These are phyloP conservation scores for Gastrophryne carolinensis DNA, from an alignment of 2,797 vertebrate genomes.

Conservation along the genomic window DNA sequence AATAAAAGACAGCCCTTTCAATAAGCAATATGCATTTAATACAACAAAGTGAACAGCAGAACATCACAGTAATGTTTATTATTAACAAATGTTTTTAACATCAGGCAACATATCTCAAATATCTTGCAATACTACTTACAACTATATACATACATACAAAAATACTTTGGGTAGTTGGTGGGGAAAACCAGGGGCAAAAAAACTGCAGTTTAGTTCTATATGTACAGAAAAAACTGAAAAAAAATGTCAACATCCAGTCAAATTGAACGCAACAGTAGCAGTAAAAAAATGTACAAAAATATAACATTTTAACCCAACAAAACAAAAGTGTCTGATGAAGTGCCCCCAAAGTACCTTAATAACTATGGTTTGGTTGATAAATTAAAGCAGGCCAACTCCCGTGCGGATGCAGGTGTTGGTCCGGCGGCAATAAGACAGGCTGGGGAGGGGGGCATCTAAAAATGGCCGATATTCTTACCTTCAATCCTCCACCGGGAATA, in stretches of 20 bases:
- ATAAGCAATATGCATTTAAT: neutral
- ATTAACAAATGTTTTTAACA: constrained; percentile 73
- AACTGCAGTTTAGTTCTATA: constrained; percentile 77
- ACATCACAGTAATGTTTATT: constrained; percentile 54
- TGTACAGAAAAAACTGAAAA: constrained; percentile 72
- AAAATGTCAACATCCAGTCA: constrained; percentile 71
- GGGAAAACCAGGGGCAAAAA: constrained; percentile 67
- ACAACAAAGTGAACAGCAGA: neutral
- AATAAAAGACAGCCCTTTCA: neutral
- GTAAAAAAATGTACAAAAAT: constrained; percentile 77
- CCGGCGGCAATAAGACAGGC: no score
- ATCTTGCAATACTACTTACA: constrained; percentile 64
- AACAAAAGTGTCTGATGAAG: constrained; percentile 66
- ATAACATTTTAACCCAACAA: constrained; percentile 72
- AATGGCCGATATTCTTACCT: no score
- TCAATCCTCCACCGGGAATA: no score
- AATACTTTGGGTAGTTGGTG: constrained; percentile 74
- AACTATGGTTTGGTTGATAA: constrained; percentile 60
- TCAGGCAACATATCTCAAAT: constrained; percentile 63
- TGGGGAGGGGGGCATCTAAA: no score
- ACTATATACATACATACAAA: constrained; percentile 68
- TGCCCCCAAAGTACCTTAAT: constrained; percentile 72
- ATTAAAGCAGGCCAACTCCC: no score
- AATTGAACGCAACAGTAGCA: constrained; percentile 64
- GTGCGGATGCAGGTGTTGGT: no score